phyloP scores from a whole-genome alignment of 2,797 vertebrate species.

The Pagetopsis macropterus region DNA sequence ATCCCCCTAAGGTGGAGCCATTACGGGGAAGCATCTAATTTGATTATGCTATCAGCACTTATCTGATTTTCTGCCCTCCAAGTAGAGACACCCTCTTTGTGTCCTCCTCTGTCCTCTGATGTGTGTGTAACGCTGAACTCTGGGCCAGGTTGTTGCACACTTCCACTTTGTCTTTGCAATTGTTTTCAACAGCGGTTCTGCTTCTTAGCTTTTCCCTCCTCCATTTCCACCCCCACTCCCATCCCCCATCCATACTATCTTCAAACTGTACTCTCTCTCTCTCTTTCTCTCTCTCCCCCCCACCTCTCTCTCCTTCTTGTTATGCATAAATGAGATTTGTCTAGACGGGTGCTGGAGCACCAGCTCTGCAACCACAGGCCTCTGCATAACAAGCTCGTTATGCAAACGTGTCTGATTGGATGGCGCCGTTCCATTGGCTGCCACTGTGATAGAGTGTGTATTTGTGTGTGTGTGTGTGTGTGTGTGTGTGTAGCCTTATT shows the following conservation, averaged over 20 bases:
- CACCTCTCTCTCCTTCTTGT: constrained; percentile 51
- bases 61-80: constrained; percentile 67
- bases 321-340: constrained; percentile 87
- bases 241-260: constrained; percentile 67
- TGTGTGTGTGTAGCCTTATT: constrained; percentile 29
- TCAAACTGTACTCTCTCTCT: constrained; percentile 61
- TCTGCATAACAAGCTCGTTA: constrained; percentile 88
- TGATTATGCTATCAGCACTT: constrained; percentile 71
- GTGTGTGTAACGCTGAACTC: constrained; percentile 63
- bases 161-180: constrained; percentile 60
- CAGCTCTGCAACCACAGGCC: constrained; percentile 83
- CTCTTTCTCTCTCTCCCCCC: constrained; percentile 27
- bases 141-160: constrained; percentile 54
- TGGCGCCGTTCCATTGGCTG: constrained; percentile 84
- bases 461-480: constrained; percentile 3
- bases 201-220: constrained; percentile 63
- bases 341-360: constrained; percentile 84
- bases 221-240: constrained; percentile 61
- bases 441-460: constrained; percentile 67
- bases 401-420: constrained; percentile 88
- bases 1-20: constrained; percentile 57
- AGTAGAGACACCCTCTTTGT: constrained; percentile 57
- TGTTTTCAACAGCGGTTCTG: constrained; percentile 59
- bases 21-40: constrained; percentile 71
- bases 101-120: constrained; percentile 48